Evolutionary conservation across 2,113 vertebrate genomes (phyloP).

Genomic region (Prionailurus viverrinus): DNA sequence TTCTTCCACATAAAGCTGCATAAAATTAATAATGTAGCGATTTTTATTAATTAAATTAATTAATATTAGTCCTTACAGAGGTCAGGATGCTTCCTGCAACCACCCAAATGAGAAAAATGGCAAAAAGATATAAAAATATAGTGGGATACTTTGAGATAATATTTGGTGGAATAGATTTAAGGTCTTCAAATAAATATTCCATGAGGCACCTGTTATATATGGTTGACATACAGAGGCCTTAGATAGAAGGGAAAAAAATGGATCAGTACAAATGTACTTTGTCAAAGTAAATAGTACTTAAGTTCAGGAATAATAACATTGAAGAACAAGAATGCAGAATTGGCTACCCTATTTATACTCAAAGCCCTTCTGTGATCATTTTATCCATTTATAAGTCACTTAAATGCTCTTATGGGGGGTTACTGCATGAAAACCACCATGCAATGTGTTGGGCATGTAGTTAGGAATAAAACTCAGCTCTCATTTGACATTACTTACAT

Average conservation of each 20-base stretch:
- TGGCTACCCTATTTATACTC: background rate
- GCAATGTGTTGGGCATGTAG: background rate
- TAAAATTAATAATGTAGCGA: no score
- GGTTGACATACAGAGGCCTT: background rate
- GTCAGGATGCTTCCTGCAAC: background rate
- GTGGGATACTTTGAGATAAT: background rate
- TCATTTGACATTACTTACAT: background rate
- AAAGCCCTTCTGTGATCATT: background rate
- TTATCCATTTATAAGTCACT: background rate
- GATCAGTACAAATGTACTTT: background rate
- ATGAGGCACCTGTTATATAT: background rate
- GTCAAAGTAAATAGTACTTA: background rate
- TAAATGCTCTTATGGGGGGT: background rate
- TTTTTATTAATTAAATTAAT: background rate
- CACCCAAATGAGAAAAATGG: background rate
- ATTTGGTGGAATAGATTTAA: background rate
- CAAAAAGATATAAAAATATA: background rate
- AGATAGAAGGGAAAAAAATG: background rate
- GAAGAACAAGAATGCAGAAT: background rate
- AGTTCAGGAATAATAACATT: background rate
- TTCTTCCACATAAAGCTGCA: background rate
- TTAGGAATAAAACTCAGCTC: background rate
- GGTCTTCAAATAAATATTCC: background rate
- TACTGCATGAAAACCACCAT: background rate
- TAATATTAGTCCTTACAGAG: background rate